Evolutionary conservation across 2,113 vertebrate genomes (phyloP), one percentile per base, ranked within the genome.

Genomic region (Myxocyprinus asiaticus): DNA sequence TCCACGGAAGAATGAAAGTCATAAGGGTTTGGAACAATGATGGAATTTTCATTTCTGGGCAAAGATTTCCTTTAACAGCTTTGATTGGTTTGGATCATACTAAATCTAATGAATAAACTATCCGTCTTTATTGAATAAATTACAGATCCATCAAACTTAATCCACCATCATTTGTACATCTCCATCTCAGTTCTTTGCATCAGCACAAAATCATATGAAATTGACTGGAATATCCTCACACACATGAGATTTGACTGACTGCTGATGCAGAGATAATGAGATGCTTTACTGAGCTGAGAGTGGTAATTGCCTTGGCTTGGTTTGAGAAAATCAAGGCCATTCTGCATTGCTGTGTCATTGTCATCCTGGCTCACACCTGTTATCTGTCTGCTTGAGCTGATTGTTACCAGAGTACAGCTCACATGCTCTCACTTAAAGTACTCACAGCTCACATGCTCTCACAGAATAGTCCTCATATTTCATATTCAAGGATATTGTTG

Each of bases 221-320:
- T 51, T 10, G 22, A 65, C 33, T 53, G 73, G 9, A 44, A 65
- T 76, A 55, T 55, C 53, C 48, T 15, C 62, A 11, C 62, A 55
- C 4, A 14, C 64, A 68, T 6, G 47, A 47, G n/a, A 43, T 75
- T 75, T 53, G 51, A 77, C 65, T 53, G 80, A n/a, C 4, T 74
- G 79, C 64, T 67, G 56, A 66, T 77, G 48, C 47, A 5, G 58
- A 74, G 82, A 85, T 86, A 88, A 90, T 88, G 82, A 91, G 85
- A 85, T 88, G 86, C 85, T 78, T 79, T 74, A 81, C 61, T 22
- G 78, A 64, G 81, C 71, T 62, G 55, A 12, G 33, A 76, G 75
- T 81, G 79, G 79, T 83, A 85, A 85, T 85, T 83, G 80, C 33
- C 64, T 86, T 50, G 79, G 76, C 79, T 65, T 77, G 77, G 74